These are phyloP conservation scores for Aphaenogaster rudis DNA, from an alignment of 1,140 invertebrate genomes.

Conservation along the genomic window DNA sequence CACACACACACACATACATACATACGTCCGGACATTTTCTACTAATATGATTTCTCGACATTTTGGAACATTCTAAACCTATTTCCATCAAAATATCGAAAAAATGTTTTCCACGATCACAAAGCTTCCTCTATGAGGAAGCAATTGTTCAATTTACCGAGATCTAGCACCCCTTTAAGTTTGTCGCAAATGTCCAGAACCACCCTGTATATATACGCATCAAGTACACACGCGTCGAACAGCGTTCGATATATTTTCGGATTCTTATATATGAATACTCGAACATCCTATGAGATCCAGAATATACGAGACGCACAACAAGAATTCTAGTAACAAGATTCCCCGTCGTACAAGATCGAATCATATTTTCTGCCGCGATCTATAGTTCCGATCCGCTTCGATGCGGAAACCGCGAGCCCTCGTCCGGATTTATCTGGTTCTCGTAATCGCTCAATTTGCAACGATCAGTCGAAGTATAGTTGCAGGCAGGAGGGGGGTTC, in stretches of 20 bases:
- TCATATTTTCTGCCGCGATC: neutral
- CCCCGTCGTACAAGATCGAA: neutral
- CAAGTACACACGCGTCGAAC: neutral
- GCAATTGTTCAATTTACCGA: no score
- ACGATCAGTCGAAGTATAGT: slow-evolving; percentile 18
- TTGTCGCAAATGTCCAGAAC: no score
- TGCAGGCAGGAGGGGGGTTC: neutral
- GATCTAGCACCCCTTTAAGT: no score
- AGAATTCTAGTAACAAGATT: neutral
- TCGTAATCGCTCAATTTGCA: slow-evolving; percentile 46
- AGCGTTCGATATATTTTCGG: neutral
- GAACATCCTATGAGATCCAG: neutral
- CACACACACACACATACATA: no score
- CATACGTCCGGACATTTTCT: no score
- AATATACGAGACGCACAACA: neutral
- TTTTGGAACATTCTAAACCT: no score
- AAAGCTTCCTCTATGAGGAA: no score
- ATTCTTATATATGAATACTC: neutral
- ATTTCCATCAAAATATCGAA: no score
- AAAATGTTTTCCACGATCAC: no score
- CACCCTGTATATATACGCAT: neutral
- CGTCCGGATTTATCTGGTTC: slow-evolving; percentile 45
- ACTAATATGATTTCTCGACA: no score
- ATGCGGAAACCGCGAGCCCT: slow-evolving; percentile 24
- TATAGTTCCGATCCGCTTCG: slow-evolving; percentile 3